Percentiles rank a stretch among this genome's conserved stretches.
phyloP scores from a whole-genome alignment of 2,797 vertebrate genomes.

The Myotis vivesi region DNA sequence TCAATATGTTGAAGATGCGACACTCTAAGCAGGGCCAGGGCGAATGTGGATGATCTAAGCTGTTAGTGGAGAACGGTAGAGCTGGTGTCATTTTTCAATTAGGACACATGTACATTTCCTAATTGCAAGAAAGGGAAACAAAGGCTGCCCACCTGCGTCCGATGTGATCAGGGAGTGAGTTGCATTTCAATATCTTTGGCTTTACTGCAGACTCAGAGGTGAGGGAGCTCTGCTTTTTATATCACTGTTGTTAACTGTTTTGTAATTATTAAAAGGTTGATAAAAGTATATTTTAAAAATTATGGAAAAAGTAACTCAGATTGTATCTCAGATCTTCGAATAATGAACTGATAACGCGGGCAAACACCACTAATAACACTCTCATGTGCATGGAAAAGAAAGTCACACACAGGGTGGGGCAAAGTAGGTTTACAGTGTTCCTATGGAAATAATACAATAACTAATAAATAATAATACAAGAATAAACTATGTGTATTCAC shows the following conservation, averaged over 20 bases:
- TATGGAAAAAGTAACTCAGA: not conserved
- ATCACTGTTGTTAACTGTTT: not conserved
- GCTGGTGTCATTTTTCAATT: conserved; percentile 41
- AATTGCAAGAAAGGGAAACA: not conserved
- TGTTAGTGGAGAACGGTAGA: not conserved
- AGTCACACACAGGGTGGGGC: not conserved
- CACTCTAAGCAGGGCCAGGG: not conserved
- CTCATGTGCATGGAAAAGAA: not conserved
- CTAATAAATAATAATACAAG: not conserved
- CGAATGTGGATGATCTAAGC: conserved; percentile 53
- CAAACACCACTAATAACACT: not conserved
- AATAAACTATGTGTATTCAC: not conserved
- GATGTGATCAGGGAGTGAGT: not conserved
- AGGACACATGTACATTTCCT: conserved; percentile 30
- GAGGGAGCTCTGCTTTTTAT: not conserved
- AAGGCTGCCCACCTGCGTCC: not conserved
- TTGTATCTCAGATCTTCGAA: not conserved
- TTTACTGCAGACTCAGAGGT: not conserved
- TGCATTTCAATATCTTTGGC: not conserved
- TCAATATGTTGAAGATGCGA: conserved; percentile 54
- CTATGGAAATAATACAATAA: not conserved
- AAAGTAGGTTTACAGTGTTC: not conserved
- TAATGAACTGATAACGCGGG: not conserved
- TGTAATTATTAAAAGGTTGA: not conserved
- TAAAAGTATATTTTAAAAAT: conserved; percentile 9